These are phyloP conservation scores for Pardosa pseudoannulata DNA, from an alignment of 2,888 invertebrate species.

Conservation along the genomic window DNA sequence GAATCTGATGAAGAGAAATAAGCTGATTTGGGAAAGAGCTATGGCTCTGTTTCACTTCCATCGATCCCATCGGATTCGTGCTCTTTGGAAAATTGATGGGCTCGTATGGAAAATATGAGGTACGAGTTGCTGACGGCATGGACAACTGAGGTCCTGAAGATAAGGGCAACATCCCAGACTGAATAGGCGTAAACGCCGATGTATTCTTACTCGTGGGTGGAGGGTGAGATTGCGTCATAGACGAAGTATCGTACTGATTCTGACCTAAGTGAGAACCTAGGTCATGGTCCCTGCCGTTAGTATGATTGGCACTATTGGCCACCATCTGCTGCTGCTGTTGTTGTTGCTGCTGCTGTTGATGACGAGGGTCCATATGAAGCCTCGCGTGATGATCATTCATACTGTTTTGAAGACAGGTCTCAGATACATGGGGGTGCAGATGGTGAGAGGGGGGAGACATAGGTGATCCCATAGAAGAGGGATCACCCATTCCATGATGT, in stretches of 20 bases:
- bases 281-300: conserved; percentile 71
- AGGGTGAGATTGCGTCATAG: conserved; percentile 60
- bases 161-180: conserved; percentile 76
- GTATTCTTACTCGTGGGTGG: conserved; percentile 75
- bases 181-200: conserved; percentile 94
- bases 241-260: conserved; percentile 59
- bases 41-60: conserved; percentile 78
- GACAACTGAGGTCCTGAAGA: conserved; percentile 74
- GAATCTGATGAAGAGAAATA: conserved; percentile 96
- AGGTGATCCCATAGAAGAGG: conserved; percentile 64
- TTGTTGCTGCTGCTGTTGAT: conserved; percentile 75
- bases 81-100: conserved; percentile 88
- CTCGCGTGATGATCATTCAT: conserved; percentile 68
- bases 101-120: conserved; percentile 86
- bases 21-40: conserved; percentile 91
- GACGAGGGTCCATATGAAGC: conserved; percentile 72
- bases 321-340: conserved; percentile 69
- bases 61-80: conserved; percentile 76
- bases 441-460: conserved; percentile 69
- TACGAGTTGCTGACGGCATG: conserved; percentile 76
- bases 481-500: conserved; percentile 63
- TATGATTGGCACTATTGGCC: conserved; percentile 64
- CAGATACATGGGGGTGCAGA: conserved; percentile 72
- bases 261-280: conserved; percentile 67
- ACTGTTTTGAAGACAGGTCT: conserved; percentile 75